These are phyloP conservation scores for Malurus leucopterus DNA, from an alignment of 2,797 vertebrate genomes.

Conservation along the genomic window DNA sequence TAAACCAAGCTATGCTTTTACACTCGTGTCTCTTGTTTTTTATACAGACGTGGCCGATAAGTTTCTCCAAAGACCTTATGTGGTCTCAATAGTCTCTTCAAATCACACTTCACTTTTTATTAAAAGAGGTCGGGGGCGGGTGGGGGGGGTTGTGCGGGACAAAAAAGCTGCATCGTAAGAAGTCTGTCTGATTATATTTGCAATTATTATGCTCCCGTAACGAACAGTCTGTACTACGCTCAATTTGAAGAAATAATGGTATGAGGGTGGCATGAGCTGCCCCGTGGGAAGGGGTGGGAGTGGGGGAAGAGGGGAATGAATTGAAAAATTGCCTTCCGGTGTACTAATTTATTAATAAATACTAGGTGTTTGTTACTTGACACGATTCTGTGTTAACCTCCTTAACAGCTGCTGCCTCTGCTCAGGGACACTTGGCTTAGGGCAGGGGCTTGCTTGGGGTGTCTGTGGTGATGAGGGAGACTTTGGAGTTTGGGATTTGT, in stretches of 20 bases:
- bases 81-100: constrained; percentile 60
- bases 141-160: neutral
- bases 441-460: neutral
- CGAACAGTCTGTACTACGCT: constrained; percentile 47
- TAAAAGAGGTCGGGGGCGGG: neutral
- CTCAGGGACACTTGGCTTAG: neutral
- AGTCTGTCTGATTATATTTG: constrained; percentile 72
- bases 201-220: constrained; percentile 65
- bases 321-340: constrained; percentile 77
- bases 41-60: constrained; percentile 63
- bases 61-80: constrained; percentile 35
- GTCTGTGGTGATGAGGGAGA: accelerated
- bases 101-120: constrained; percentile 69
- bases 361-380: constrained; percentile 80
- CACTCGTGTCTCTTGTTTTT: constrained; percentile 64
- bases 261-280: constrained; percentile 21
- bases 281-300: constrained; percentile 32
- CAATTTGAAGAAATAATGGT: constrained; percentile 29
- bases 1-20: constrained; percentile 70
- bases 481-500: accelerated
- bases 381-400: constrained; percentile 47
- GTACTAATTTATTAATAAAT: constrained; percentile 85
- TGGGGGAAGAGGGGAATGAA: constrained; percentile 54
- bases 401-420: neutral
- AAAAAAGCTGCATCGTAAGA: constrained; percentile 69